phyloP scores from a whole-genome alignment of 1,140 invertebrate genomes.

The Pseudomyrmex concolor region DNA sequence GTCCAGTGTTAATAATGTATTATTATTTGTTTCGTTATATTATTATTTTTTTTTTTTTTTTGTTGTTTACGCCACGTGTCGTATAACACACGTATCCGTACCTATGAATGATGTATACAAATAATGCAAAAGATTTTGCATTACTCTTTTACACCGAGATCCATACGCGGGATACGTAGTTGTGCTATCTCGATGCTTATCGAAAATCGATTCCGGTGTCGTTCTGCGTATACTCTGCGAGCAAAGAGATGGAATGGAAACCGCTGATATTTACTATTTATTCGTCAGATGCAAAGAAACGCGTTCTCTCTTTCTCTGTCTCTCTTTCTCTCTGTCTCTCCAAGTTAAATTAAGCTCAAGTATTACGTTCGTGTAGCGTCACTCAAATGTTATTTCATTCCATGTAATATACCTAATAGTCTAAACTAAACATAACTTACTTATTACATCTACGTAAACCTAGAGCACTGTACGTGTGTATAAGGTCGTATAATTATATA shows the following conservation, averaged over 20 bases:
- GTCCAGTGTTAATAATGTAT: constrained; percentile 85
- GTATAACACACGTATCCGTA: constrained; percentile 81
- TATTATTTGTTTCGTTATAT: constrained; percentile 85
- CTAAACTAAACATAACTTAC: constrained; percentile 83
- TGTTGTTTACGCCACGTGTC: constrained; percentile 84
- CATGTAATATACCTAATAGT: constrained; percentile 86
- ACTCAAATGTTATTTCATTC: constrained; percentile 85
- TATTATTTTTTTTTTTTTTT: constrained; percentile 83
- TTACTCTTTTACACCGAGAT: constrained; percentile 58
- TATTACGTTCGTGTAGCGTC: constrained; percentile 84
- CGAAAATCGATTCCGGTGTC: constrained; percentile 29
- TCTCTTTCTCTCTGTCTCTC: constrained; percentile 58
- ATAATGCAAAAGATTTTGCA: constrained; percentile 53
- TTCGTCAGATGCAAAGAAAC: constrained; percentile 74
- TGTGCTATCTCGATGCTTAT: constrained; percentile 40
- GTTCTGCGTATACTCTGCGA: constrained; percentile 5
- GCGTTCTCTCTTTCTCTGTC: constrained; percentile 66
- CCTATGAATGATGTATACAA: constrained; percentile 76
- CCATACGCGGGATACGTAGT: constrained; percentile 35
- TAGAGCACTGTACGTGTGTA: constrained; percentile 83
- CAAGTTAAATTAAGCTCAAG: constrained; percentile 84
- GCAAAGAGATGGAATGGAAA: constrained; percentile 39
- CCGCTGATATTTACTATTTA: constrained; percentile 63
- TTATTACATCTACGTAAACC: constrained; percentile 84
- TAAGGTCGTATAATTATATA: constrained; percentile 85